These are phyloP conservation scores for Stomatorhinus ivindoensis DNA, from an alignment of 2,113 vertebrate genomes.

Conservation along the genomic window DNA sequence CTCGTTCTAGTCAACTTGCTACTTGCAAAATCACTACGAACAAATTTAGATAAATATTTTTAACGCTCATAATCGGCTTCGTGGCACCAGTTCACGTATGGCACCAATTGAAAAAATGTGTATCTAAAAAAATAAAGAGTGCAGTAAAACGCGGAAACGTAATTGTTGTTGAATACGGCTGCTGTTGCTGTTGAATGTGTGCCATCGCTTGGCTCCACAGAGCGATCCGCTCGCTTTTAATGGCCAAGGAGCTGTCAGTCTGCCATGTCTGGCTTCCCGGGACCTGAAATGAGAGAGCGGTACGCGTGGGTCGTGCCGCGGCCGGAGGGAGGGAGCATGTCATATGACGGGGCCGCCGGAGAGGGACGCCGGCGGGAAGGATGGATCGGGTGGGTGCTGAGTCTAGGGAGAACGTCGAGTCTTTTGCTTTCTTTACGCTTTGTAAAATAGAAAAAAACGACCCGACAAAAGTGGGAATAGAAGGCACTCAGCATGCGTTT, in stretches of 20 bases:
- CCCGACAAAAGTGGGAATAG: neutral
- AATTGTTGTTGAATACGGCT: neutral
- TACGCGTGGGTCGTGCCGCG: constrained; percentile 1
- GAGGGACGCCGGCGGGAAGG: neutral
- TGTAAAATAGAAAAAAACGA: neutral
- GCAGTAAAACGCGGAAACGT: neutral
- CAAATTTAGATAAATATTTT: neutral
- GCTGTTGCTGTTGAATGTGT: neutral
- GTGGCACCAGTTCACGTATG: neutral
- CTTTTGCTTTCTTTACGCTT: neutral
- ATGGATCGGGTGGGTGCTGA: neutral
- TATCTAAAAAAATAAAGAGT: neutral
- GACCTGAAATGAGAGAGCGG: neutral
- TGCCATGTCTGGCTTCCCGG: neutral
- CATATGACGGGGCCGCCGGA: neutral
- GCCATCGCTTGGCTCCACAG: neutral
- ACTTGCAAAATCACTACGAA: neutral
- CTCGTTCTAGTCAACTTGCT: neutral
- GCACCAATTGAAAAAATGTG: neutral
- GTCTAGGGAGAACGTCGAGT: neutral
- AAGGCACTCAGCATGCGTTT: neutral
- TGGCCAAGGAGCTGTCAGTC: constrained; percentile 5
- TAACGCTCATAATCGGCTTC: neutral
- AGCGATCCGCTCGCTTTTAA: neutral
- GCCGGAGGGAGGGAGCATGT: neutral